These are phyloP conservation scores for Caenorhabditis sp. DNA, from an alignment of 2,888 invertebrate species.

Conservation along the genomic window DNA sequence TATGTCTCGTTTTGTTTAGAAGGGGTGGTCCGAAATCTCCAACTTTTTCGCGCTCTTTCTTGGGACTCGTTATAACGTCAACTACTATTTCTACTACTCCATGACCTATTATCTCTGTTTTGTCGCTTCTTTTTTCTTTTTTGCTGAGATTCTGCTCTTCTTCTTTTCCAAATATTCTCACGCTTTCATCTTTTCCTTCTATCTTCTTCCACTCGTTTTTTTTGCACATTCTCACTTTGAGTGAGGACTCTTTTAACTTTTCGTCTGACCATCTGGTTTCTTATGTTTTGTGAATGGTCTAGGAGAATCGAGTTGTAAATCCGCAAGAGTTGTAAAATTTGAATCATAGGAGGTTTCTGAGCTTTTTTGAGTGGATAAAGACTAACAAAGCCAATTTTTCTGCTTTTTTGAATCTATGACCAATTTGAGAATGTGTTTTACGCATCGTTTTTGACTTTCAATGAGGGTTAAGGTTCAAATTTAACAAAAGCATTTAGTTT, in stretches of 20 bases:
- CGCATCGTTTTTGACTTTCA: too few relatives aligned
- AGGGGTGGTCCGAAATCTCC: not conserved
- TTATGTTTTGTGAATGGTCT: constrained; percentile 6
- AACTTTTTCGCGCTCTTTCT: constrained; percentile 4
- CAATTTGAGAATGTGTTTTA: too few relatives aligned
- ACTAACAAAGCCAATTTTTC: too few relatives aligned
- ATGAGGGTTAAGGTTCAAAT: too few relatives aligned
- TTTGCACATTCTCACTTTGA: constrained; percentile 36
- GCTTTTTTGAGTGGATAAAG: too few relatives aligned
- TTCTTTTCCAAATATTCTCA: constrained; percentile 55
- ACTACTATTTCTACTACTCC: constrained; percentile 39
- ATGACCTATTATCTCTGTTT: constrained; percentile 63
- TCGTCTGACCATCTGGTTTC: not conserved
- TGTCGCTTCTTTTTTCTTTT: constrained; percentile 52
- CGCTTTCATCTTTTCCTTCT: constrained; percentile 58
- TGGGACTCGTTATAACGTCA: constrained; percentile 36
- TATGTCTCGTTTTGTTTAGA: constrained; percentile 29
- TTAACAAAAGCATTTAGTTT: too few relatives aligned
- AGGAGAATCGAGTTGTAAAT: not conserved
- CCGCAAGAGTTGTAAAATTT: too few relatives aligned
- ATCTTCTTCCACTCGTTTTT: constrained; percentile 50
- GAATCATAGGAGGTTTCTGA: too few relatives aligned
- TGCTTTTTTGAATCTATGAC: too few relatives aligned
- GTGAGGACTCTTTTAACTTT: constrained; percentile 36
- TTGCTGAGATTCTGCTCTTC: constrained; percentile 32